Evolutionary conservation across 2,888 invertebrate species (phyloP).

Genomic region (Cinara cedri): DNA sequence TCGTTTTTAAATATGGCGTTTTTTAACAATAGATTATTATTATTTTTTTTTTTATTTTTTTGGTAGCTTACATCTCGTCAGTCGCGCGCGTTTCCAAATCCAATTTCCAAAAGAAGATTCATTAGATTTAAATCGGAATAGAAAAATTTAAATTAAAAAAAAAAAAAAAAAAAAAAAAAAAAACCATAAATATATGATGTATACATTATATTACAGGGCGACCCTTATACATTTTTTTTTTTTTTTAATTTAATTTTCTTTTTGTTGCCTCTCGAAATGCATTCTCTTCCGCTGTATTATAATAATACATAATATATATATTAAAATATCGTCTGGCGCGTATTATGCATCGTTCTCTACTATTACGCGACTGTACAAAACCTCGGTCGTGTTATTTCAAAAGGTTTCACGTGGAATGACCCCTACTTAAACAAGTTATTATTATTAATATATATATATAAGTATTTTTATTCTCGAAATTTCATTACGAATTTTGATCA

Average conservation of each 20-base stretch:
- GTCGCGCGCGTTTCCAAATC: neutral
- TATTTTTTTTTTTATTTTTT: conserved; percentile 2
- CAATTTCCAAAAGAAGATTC: neutral
- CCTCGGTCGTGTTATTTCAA: conserved; percentile 19
- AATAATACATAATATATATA: conserved; percentile 16
- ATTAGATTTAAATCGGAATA: conserved; percentile 19
- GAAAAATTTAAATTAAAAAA: conserved; percentile 2
- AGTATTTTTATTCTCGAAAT: neutral
- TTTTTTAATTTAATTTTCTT: neutral
- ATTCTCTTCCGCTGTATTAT: neutral
- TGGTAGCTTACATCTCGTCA: neutral
- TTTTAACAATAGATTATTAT: neutral
- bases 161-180: neutral
- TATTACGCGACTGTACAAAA: neutral
- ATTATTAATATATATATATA: too few species aligned
- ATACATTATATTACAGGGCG: neutral
- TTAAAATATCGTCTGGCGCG: too few species aligned
- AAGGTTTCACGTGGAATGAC: neutral
- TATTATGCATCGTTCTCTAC: too few species aligned
- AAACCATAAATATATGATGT: too few species aligned
- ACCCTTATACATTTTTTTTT: conserved; percentile 1
- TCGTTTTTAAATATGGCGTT: neutral
- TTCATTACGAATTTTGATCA: neutral
- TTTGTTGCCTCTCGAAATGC: too few species aligned
- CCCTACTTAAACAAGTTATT: neutral